phyloP scores from a whole-genome alignment of 2,797 vertebrate genomes.

The Microctenopoma steveboyesi region DNA sequence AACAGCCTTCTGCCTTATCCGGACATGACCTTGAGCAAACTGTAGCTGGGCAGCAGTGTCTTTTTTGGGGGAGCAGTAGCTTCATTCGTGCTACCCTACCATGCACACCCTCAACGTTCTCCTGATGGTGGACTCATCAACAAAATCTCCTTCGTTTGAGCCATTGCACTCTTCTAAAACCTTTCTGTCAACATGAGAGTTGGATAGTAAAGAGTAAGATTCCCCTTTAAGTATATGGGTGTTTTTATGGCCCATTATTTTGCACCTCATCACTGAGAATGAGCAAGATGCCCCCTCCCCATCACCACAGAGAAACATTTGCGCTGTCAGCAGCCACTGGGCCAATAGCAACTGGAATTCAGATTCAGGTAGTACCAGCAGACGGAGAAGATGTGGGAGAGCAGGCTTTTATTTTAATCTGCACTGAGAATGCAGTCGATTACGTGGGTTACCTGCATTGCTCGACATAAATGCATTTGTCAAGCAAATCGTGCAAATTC shows the following conservation, averaged over 20 bases:
- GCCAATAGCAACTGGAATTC: conserved; percentile 80
- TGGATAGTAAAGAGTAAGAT: no score
- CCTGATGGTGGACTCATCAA: no score
- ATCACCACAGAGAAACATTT: conserved; percentile 58
- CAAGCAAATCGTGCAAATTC: neutral
- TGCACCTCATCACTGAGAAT: conserved; percentile 87
- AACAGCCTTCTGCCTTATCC: no score
- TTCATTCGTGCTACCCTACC: no score
- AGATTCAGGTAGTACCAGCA: conserved; percentile 51
- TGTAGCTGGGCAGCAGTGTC: no score
- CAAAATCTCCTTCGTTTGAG: no score
- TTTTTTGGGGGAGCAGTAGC: no score
- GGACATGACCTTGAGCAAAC: no score
- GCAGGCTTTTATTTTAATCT: conserved; percentile 24
- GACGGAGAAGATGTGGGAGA: conserved; percentile 47
- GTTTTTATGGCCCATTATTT: conserved; percentile 84
- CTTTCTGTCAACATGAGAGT: no score
- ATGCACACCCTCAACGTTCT: no score
- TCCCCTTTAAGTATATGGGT: conserved; percentile 57
- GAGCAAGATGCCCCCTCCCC: conserved; percentile 66
- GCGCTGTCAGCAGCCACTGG: conserved; percentile 69
- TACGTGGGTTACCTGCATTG: no score
- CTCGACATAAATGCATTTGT: neutral
- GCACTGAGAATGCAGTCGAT: neutral
- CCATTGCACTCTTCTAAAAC: no score